Percentiles rank a stretch among this genome's conserved stretches.
phyloP scores from a whole-genome alignment of 2,797 vertebrate species.

The Aplochiton taeniatus region DNA sequence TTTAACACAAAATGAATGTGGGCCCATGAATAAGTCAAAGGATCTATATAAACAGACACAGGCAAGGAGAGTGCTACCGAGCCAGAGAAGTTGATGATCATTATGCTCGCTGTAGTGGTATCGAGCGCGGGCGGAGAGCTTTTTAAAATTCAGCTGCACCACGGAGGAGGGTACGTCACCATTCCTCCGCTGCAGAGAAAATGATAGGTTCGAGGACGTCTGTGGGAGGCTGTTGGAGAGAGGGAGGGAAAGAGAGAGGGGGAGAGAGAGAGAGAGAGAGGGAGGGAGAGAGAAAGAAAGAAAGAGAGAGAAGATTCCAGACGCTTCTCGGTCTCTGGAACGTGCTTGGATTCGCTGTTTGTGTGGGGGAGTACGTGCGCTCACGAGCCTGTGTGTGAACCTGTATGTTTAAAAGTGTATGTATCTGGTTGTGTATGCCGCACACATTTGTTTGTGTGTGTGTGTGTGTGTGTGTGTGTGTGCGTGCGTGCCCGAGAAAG shows the following conservation, averaged over 20 bases:
- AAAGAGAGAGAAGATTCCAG: constrained; percentile 59
- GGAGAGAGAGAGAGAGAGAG: constrained; percentile 35
- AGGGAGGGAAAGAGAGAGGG: constrained; percentile 22
- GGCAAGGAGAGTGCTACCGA: constrained; percentile 43
- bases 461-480: constrained; percentile 17
- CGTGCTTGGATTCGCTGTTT: constrained; percentile 22
- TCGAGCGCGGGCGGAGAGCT: constrained; percentile 77
- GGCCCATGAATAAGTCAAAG: constrained; percentile 42
- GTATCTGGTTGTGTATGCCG: constrained; percentile 1
- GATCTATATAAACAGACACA: constrained; percentile 44
- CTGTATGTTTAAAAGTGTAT: constrained; percentile 15
- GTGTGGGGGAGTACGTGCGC: background rate
- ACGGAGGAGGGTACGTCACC: constrained; percentile 76
- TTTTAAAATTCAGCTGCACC: constrained; percentile 85
- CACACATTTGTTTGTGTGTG: constrained; percentile 14
- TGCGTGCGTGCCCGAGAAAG: constrained; percentile 19
- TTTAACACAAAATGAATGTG: constrained; percentile 42
- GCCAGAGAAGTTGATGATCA: constrained; percentile 72
- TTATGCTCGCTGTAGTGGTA: constrained; percentile 75
- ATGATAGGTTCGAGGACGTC: constrained; percentile 80
- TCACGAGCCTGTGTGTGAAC: constrained; percentile 24
- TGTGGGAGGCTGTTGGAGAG: constrained; percentile 74
- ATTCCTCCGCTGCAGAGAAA: constrained; percentile 81
- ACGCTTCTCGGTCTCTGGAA: constrained; percentile 65
- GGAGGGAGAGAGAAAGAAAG: constrained; percentile 7